phyloP scores from a whole-genome alignment of 2,797 vertebrate genomes.

The Craterocephalus amniculus region DNA sequence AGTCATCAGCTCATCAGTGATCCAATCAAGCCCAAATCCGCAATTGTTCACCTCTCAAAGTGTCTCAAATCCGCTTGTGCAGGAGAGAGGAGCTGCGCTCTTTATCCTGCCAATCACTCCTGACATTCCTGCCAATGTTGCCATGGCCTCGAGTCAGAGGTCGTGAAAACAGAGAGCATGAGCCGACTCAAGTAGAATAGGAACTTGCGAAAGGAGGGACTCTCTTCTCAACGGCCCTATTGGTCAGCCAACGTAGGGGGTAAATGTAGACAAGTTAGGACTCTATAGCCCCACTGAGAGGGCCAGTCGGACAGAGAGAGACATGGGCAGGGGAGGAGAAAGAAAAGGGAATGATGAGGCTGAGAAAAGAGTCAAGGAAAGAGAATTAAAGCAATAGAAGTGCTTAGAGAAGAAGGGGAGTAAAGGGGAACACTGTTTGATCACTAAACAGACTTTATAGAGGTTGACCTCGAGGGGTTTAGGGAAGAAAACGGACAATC shows the following conservation, averaged over 20 bases:
- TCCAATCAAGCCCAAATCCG: slow-evolving; percentile 93
- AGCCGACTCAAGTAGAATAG: slow-evolving; percentile 96
- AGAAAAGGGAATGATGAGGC: slow-evolving; percentile 35
- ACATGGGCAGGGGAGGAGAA: slow-evolving; percentile 34
- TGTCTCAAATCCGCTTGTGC: slow-evolving; percentile 97
- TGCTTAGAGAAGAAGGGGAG: slow-evolving; percentile 42
- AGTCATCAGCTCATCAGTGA: slow-evolving; percentile 98
- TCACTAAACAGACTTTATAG: slow-evolving; percentile 92
- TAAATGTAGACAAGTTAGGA: slow-evolving; percentile 98
- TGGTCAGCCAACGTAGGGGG: slow-evolving; percentile 87
- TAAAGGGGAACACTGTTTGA: slow-evolving; percentile 83
- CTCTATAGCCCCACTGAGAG: slow-evolving; percentile 91
- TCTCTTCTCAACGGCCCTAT: slow-evolving; percentile 52
- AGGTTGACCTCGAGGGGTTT: slow-evolving; percentile 89
- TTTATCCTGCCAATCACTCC: slow-evolving; percentile 99
- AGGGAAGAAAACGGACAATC: slow-evolving; percentile 80
- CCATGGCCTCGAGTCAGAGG: slow-evolving; percentile 97
- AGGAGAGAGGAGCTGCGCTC: slow-evolving; percentile 85
- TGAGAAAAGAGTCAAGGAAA: slow-evolving; percentile 42
- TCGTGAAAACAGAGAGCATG: slow-evolving; percentile 97
- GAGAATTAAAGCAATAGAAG: slow-evolving; percentile 60
- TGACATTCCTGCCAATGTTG: slow-evolving; percentile 99
- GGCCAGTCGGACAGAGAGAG: slow-evolving; percentile 78
- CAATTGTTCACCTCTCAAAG: slow-evolving; percentile 88
- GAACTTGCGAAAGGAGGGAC: slow-evolving; percentile 86